Evolutionary conservation across 2,113 vertebrate genomes (phyloP).

Genomic region (Rousettus leschenaultii): DNA sequence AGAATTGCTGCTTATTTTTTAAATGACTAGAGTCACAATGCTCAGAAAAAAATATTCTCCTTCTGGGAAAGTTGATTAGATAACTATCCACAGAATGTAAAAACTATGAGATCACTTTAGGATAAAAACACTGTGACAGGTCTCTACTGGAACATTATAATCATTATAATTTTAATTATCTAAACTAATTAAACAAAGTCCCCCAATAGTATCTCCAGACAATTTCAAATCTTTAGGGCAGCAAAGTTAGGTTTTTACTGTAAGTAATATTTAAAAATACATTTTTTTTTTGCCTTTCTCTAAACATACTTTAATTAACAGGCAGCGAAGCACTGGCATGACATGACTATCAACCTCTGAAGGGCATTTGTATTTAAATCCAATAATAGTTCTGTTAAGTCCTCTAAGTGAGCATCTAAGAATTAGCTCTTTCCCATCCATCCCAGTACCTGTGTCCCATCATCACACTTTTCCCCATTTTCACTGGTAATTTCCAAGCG

Average conservation of each 20-base stretch:
- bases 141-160: neutral
- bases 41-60: conserved; percentile 31
- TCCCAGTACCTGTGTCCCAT: conserved; percentile 83
- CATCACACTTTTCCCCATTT: conserved; percentile 83
- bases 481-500: conserved; percentile 89
- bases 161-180: neutral
- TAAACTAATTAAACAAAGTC: conserved; percentile 1
- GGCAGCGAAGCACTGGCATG: neutral
- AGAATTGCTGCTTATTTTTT: neutral
- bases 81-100: neutral
- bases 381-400: rapidly evolving
- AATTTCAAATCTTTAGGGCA: conserved; percentile 4
- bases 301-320: neutral
- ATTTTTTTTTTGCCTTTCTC: neutral
- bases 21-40: neutral
- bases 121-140: neutral
- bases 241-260: neutral
- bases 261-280: neutral
- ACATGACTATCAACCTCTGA: neutral
- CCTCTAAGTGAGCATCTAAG: neutral
- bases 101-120: neutral
- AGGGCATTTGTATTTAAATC: neutral
- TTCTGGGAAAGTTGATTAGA: conserved; percentile 8
- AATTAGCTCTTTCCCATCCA: neutral
- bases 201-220: neutral